Conservation (phyloP, 2,113 vertebrate genomes). For the Pimephales promelas region DNA sequence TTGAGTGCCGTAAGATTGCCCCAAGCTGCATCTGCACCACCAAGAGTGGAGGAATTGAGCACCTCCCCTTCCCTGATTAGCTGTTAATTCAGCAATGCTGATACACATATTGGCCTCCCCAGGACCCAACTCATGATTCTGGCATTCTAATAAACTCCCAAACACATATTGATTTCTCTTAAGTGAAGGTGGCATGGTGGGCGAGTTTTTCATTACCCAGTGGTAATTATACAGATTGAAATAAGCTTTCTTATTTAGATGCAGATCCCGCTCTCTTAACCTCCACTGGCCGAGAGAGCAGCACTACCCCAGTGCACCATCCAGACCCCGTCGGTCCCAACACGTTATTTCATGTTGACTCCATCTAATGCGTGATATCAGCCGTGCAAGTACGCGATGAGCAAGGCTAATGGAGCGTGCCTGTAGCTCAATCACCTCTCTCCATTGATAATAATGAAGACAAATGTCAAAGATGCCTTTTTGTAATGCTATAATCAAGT, state of each 20-base stretch:
- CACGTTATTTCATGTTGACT: constrained; percentile 78
- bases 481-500: constrained; percentile 78
- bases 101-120: constrained; percentile 53
- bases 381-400: constrained; percentile 77
- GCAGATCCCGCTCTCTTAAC: constrained; percentile 63
- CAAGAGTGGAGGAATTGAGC: constrained; percentile 38
- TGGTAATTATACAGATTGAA: constrained; percentile 83
- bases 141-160: constrained; percentile 81
- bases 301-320: constrained; percentile 1
- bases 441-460: constrained; percentile 84
- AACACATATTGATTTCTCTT: constrained; percentile 80
- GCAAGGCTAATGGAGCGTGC: constrained; percentile 78
- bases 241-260: constrained; percentile 79
- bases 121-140: constrained; percentile 67
- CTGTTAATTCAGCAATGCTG: constrained; percentile 63
- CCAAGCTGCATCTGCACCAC: neutral
- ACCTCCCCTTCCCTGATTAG: constrained; percentile 66
- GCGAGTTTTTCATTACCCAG: constrained; percentile 81
- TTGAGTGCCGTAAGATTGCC: neutral
- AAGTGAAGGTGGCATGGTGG: constrained; percentile 79
- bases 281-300: constrained; percentile 59
- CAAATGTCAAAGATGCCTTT: constrained; percentile 81
- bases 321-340: constrained; percentile 67
- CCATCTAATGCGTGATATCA: constrained; percentile 80
- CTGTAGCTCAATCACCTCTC: constrained; percentile 77